Evolutionary conservation across 2,113 vertebrate genomes (phyloP).

Genomic region (Hucho hucho): DNA sequence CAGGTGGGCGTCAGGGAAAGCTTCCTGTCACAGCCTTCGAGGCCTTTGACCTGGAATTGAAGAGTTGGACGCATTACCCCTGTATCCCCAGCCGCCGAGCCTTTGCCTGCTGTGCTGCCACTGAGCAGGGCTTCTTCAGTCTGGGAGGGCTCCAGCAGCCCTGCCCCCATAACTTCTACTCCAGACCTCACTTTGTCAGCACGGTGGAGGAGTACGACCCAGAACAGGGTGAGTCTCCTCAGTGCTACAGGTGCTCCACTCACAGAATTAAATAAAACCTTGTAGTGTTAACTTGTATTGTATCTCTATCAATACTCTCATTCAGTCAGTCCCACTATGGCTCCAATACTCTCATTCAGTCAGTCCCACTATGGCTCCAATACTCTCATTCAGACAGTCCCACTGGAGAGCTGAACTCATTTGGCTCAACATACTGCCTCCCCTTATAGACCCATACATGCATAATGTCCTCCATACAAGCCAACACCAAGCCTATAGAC

Average conservation of each 20-base stretch:
- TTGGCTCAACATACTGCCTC: too few species aligned
- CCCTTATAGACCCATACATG: too few species aligned
- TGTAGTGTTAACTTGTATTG: too few species aligned
- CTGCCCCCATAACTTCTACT: constrained; percentile 97
- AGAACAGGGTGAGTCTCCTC: constrained; percentile 80
- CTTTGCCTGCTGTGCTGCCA: constrained; percentile 86
- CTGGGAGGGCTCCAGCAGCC: constrained; percentile 96
- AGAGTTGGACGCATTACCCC: constrained; percentile 90
- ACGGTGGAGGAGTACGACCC: constrained; percentile 94
- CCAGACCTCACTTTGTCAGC: constrained; percentile 96
- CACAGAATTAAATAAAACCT: not conserved
- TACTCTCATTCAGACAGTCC: too few species aligned
- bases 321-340: too few species aligned
- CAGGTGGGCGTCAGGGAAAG: constrained; percentile 96
- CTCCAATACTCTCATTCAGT: too few species aligned
- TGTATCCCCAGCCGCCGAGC: constrained; percentile 93
- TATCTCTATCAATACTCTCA: too few species aligned
- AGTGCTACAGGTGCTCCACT: not conserved
- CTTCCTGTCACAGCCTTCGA: constrained; percentile 94
- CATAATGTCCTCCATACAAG: too few species aligned
- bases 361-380: too few species aligned
- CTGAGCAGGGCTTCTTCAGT: constrained; percentile 84
- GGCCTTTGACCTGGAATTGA: constrained; percentile 90
- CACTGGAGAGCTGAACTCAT: too few species aligned
- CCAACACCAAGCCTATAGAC: too few species aligned